Percentiles rank a stretch among this genome's conserved stretches.
Conservation (phyloP, 2,113 vertebrate species). For the Callipepla californica region DNA sequence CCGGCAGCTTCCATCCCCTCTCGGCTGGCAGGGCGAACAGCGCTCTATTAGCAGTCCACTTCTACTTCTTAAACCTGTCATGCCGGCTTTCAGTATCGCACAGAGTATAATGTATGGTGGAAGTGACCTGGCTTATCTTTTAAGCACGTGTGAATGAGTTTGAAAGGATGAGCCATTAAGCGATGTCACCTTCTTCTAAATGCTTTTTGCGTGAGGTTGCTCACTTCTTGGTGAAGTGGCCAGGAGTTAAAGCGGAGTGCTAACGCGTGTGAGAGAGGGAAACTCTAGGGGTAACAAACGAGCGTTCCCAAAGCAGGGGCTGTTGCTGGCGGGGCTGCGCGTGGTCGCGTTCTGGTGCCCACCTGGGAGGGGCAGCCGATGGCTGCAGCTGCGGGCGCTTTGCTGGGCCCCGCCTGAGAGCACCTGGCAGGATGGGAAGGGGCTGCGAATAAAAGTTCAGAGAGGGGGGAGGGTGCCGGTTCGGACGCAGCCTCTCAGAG, state of each 20-base stretch:
- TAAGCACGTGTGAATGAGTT: neutral
- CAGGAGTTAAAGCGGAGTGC: neutral
- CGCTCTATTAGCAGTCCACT: neutral
- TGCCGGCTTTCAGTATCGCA: neutral
- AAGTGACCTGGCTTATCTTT: constrained; percentile 3
- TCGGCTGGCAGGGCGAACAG: neutral
- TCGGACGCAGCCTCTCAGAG: neutral
- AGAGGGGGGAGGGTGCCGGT: fast-evolving
- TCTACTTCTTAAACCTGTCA: neutral
- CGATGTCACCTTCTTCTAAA: neutral
- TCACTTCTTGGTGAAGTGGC: neutral
- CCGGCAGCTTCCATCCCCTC: neutral
- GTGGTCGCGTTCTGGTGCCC: neutral
- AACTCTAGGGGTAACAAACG: neutral
- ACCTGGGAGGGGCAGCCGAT: too few species aligned
- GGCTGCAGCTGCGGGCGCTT: too few species aligned
- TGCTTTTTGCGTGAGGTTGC: neutral
- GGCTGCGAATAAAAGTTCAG: neutral
- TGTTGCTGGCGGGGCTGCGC: neutral
- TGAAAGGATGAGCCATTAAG: constrained; percentile 4
- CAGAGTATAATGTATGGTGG: neutral
- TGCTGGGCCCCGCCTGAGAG: neutral
- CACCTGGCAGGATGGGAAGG: neutral
- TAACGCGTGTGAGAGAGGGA: neutral
- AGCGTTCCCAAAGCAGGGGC: neutral